phyloP scores from a whole-genome alignment of 2,888 invertebrate species.

The Baronia brevicornis region DNA sequence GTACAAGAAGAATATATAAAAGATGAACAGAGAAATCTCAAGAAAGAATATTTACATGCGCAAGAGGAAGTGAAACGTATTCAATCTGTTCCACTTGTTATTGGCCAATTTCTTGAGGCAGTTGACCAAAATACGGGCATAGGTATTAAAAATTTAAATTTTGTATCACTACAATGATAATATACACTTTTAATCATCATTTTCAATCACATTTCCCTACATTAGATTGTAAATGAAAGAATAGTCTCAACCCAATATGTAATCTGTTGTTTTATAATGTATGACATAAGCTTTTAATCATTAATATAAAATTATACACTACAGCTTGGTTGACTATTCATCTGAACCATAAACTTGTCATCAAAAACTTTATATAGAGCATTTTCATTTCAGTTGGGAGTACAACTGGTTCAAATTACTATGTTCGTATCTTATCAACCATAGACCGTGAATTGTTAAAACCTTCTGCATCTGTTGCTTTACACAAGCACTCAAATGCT shows the following conservation, averaged over 20 bases:
- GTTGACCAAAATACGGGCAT: constrained; percentile 99
- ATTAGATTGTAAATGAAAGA: too few species aligned
- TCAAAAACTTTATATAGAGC: too few species aligned
- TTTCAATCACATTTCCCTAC: too few species aligned
- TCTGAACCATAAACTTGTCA: too few species aligned
- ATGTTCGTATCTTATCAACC: constrained; percentile 97
- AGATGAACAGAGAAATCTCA: constrained; percentile 98
- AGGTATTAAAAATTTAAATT: constrained; percentile 34
- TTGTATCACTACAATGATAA: background rate
- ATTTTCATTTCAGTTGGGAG: constrained; percentile 84
- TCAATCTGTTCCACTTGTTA: constrained; percentile 98
- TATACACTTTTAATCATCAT: constrained; percentile 6
- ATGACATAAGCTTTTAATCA: too few species aligned
- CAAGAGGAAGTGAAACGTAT: constrained; percentile 99
- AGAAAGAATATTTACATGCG: constrained; percentile 98
- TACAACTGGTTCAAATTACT: constrained; percentile 99
- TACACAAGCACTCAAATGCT: constrained; percentile 99
- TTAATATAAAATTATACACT: too few species aligned
- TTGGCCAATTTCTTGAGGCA: constrained; percentile 99
- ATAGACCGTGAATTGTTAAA: constrained; percentile 98
- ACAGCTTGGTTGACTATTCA: too few species aligned
- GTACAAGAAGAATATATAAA: constrained; percentile 99
- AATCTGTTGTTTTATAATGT: too few species aligned
- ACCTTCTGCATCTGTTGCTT: constrained; percentile 97
- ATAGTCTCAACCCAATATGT: too few species aligned